Evolutionary conservation across 2,797 vertebrate species (phyloP).

Genomic region (Sebastes diaconus): DNA sequence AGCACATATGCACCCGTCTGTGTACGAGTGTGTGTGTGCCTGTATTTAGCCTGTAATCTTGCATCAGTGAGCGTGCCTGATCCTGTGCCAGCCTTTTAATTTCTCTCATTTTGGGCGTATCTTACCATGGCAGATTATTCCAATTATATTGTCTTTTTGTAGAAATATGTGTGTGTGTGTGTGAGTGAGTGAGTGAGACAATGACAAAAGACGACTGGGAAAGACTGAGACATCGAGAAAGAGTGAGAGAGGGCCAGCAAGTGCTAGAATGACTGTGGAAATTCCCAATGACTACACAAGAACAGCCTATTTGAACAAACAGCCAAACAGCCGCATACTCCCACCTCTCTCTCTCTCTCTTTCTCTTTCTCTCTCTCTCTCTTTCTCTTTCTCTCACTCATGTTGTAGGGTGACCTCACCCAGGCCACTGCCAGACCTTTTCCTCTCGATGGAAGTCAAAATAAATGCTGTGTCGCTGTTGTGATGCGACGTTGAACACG

Average conservation of each 20-base stretch:
- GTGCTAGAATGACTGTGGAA: constrained; percentile 75
- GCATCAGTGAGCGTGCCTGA: constrained; percentile 65
- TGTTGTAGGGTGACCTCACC: constrained; percentile 67
- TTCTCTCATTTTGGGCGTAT: constrained; percentile 68
- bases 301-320: constrained; percentile 68
- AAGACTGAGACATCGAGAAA: constrained; percentile 58
- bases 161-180: constrained; percentile 17
- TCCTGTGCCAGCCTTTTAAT: constrained; percentile 65
- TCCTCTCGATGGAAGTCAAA: constrained; percentile 54
- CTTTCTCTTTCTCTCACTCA: constrained; percentile 12
- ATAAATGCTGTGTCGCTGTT: constrained; percentile 43
- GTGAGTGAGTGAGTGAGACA: constrained; percentile 32
- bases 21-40: constrained; percentile 2
- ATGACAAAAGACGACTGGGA: constrained; percentile 60
- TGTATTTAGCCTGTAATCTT: constrained; percentile 70
- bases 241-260: constrained; percentile 52
- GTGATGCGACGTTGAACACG: constrained; percentile 26
- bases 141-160: constrained; percentile 65
- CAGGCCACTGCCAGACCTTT: constrained; percentile 50
- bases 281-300: constrained; percentile 75
- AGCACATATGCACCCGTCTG: constrained; percentile 19
- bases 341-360: constrained; percentile 30
- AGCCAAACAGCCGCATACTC: constrained; percentile 62
- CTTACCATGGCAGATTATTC: constrained; percentile 65
- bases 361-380: constrained; percentile 2